phyloP scores from a whole-genome alignment of 1,140 invertebrate genomes.

The Euura saliciscinereae region DNA sequence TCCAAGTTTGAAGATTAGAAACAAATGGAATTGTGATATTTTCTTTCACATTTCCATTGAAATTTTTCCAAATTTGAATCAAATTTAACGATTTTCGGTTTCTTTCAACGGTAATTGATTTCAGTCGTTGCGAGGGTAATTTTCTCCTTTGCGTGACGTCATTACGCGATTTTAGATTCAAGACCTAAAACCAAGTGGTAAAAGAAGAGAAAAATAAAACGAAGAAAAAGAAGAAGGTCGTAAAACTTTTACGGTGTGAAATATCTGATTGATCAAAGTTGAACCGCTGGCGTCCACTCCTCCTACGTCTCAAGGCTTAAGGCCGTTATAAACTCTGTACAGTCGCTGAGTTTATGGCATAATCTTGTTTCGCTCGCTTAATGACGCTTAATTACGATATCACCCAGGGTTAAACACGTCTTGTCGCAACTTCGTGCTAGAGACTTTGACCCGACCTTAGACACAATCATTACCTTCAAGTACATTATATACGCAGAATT shows the following conservation, averaged over 20 bases:
- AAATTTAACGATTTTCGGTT: too few relatives aligned
- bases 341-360: not conserved
- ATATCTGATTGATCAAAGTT: slow-evolving; percentile 5
- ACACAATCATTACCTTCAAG: not conserved
- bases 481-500: not conserved
- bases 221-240: not conserved
- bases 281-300: not conserved
- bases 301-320: not conserved
- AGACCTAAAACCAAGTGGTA: too few relatives aligned
- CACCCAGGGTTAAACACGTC: not conserved
- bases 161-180: too few relatives aligned
- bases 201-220: too few relatives aligned
- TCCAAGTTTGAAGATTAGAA: too few relatives aligned
- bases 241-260: slow-evolving; percentile 2
- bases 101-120: too few relatives aligned
- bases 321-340: not conserved
- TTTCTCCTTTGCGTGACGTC: too few relatives aligned
- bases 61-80: too few relatives aligned
- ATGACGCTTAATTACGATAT: slow-evolving; percentile 4
- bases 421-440: not conserved
- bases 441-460: too few relatives aligned
- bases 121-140: too few relatives aligned
- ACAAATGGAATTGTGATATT: too few relatives aligned
- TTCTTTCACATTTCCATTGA: too few relatives aligned
- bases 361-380: not conserved